These are phyloP conservation scores for Albula goreensis DNA, from an alignment of 2,113 vertebrate genomes.

Conservation along the genomic window DNA sequence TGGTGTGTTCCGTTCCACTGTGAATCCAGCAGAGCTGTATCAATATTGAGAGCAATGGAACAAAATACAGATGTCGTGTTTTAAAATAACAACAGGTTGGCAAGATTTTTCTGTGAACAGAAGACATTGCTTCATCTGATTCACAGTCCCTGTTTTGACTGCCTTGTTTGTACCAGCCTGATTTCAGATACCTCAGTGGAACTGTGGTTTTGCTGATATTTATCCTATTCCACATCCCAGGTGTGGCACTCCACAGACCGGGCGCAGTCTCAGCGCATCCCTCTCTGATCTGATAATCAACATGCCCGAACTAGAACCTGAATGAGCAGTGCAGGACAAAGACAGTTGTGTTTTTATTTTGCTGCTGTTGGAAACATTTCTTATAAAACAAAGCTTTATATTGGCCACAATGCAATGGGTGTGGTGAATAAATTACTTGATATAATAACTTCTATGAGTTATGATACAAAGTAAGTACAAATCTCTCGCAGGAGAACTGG, in stretches of 20 bases:
- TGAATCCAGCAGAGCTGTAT: background rate
- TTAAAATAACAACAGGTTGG: background rate
- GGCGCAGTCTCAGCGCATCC: too few relatives aligned
- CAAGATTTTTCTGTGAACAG: background rate
- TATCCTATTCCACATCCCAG: too few relatives aligned
- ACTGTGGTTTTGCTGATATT: background rate
- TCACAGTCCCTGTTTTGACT: background rate
- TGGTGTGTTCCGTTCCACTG: background rate
- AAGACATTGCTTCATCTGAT: background rate
- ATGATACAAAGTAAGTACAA: background rate
- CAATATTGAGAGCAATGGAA: background rate
- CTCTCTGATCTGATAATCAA: too few relatives aligned
- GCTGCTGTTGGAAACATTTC: too few relatives aligned
- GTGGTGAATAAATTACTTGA: background rate
- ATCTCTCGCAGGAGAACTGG: background rate
- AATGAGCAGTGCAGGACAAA: too few relatives aligned
- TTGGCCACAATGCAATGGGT: background rate
- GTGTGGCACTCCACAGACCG: too few relatives aligned
- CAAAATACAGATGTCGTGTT: background rate
- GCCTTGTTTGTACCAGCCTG: background rate
- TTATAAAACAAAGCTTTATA: too few relatives aligned
- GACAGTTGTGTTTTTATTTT: too few relatives aligned
- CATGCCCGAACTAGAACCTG: too few relatives aligned
- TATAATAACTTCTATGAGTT: background rate
- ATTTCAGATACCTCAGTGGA: background rate